These are phyloP conservation scores for Oriolus oriolus DNA, from an alignment of 2,113 vertebrate species.

Conservation along the genomic window DNA sequence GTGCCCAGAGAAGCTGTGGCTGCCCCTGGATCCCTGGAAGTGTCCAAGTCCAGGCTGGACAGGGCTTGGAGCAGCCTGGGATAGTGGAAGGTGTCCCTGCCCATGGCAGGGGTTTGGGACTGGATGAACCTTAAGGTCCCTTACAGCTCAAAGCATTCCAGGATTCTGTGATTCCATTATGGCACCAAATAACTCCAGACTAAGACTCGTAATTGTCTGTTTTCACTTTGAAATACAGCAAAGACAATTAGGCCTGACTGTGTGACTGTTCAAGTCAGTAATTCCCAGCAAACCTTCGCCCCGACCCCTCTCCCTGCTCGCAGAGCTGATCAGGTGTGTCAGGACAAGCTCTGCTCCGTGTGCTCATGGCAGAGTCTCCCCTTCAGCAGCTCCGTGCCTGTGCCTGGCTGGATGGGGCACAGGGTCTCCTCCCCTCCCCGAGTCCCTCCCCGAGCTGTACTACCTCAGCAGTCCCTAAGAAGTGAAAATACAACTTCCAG, in stretches of 20 bases:
- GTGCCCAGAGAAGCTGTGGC: not conserved
- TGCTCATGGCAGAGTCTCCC: not conserved
- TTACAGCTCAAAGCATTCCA: not conserved
- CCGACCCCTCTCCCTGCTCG: not conserved
- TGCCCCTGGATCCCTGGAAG: not conserved
- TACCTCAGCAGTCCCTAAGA: not conserved
- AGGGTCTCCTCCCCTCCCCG: not conserved
- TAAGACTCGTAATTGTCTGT: accelerated
- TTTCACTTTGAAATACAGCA: not conserved
- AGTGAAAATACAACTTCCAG: not conserved
- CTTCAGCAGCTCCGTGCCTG: not conserved
- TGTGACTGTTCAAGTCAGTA: not conserved
- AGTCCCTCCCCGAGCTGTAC: not conserved
- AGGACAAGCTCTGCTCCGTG: not conserved
- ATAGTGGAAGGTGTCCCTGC: not conserved
- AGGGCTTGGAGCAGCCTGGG: not conserved
- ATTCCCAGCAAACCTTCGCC: not conserved
- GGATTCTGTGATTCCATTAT: not conserved
- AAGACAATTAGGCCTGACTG: not conserved
- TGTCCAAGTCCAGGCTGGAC: not conserved
- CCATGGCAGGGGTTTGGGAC: no score
- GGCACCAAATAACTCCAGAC: not conserved
- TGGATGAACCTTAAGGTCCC: not conserved
- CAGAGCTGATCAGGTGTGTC: not conserved
- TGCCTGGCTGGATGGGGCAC: not conserved